Evolutionary conservation across 2,113 vertebrate genomes (phyloP), one percentile per base, ranked within the genome.

Genomic region (Phasianus colchicus): DNA sequence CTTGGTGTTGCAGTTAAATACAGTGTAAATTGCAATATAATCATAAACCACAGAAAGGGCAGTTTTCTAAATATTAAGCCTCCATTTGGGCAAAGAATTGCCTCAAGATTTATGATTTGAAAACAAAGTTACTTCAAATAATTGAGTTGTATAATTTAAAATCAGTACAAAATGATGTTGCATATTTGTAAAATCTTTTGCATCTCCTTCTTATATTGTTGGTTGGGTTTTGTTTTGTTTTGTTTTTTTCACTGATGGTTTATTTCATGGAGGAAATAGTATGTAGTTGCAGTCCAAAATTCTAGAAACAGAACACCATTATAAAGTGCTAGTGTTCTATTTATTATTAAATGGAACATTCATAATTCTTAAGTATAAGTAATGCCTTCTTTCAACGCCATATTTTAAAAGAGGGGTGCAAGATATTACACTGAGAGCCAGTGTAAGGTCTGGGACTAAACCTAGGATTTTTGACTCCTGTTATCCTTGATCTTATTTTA

Each of bases 361-460:
- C 54, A 43, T 86, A 74, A 54, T 27, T 15, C 13, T 75, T 32
- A 55, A 57, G 14, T 42, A 25, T 65, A 19, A 91, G 55, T 65
- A 65, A 57, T 40, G 13, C 8, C 13, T 66, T 85, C 79, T 27
- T 73, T 82, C 43, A 61, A 72, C 54, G 10, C 50, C 80, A 0
- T 34, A 21, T 84, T 52, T 79, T 79, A 32, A 47, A 47, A 0
- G 0, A 22, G 13, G 5, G 38, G 13, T 10, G 10, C 6, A 42
- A 42, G 47, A 12, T 21, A 6, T 71, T 71, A 14, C 13, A 11
- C 48, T 83, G 48, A 72, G 10, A 57, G n/a, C 79, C 29, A 65
- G 24, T 52, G 12, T 76, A 29, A 6, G 52, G 6, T 75, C 75
- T 64, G 10, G 10, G 17, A 48, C 8, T 61, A 84, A 72, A 61